Base-by-base conservation (phyloP, 2,888 invertebrate genomes). In the Calliphora vomitoria region DNA sequence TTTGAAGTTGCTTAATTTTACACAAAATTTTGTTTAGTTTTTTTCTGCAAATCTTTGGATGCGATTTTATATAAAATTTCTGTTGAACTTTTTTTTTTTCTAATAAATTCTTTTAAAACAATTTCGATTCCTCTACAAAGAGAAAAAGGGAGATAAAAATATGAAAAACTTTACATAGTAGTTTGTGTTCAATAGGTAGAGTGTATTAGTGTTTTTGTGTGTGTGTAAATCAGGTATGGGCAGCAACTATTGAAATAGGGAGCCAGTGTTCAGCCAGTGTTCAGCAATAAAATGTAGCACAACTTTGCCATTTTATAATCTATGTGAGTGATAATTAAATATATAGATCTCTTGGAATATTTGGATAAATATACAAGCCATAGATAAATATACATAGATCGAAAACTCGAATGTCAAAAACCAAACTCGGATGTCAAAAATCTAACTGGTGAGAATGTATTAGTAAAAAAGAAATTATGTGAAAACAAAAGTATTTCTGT, bases 61-160 rank as follows among this genome's bases (percentile, higher is more conserved):
- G 35, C 79, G 18, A 66, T 78, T 74, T 79, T 74, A n/a, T 60
- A n/a, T 53, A 74, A 35, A 31, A 18, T 55, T 69, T 55, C 44
- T 44, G 3, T 35, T 71, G 6, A 78, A 53, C 31, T 74, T 76
- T 72, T 72, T 72, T 78, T 80, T 72, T 72, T 78, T 80, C 50
- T 31, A 55, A 71, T 15, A 82, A 85, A 85, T 87, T 87, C 87
- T 85, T 87, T 75, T 87, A 85, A 87, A 87, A 87, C 82, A 87
- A 87, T 82, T 87, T 87, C 80, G 64, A 82, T 79, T 82, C 58
- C 69, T 75, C 75, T 53, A 35, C 8, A 62, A 31, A 2, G 10
- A 18, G 8, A 35, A n/a, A 35, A 0, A 11, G 8, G n/a, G 10
- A 25, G 13, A 41, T n/a, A 85, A 76, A 41, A 41, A 41, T 69